These are phyloP conservation scores for Urocynchramus pylzowi DNA, from an alignment of 2,113 vertebrate genomes.

Conservation along the genomic window DNA sequence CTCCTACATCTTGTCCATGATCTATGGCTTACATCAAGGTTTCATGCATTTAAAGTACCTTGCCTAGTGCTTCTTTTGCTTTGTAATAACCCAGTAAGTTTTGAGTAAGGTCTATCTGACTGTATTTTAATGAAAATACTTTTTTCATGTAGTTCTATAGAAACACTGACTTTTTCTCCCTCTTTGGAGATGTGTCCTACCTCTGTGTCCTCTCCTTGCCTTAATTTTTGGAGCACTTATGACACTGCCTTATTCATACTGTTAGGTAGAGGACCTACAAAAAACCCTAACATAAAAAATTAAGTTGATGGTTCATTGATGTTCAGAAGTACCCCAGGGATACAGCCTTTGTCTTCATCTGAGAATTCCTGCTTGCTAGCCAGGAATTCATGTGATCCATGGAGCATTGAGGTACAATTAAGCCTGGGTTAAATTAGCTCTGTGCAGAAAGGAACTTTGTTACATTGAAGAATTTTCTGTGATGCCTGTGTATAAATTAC, in stretches of 20 bases:
- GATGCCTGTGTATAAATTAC: neutral
- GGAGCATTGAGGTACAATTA: neutral
- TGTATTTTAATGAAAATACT: neutral
- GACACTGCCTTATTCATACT: neutral
- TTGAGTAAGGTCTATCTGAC: neutral
- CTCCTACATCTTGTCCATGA: neutral
- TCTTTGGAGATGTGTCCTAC: neutral
- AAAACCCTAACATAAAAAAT: neutral
- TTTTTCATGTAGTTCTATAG: neutral
- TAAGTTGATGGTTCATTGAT: neutral
- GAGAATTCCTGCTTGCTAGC: neutral
- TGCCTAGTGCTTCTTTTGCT: neutral
- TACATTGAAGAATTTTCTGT: neutral
- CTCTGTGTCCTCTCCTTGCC: neutral
- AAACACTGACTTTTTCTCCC: neutral
- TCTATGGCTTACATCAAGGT: neutral
- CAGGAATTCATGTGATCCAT: fast-evolving
- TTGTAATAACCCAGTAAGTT: neutral
- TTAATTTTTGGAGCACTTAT: neutral
- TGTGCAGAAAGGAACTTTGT: neutral
- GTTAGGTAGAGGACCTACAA: neutral
- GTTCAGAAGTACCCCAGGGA: neutral
- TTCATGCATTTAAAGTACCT: conserved; percentile 16
- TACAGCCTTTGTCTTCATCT: neutral
- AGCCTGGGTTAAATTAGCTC: neutral